Percentiles rank a stretch among this genome's conserved stretches.
phyloP scores from a whole-genome alignment of 2,888 invertebrate genomes.

The Boloria euphrosyne region DNA sequence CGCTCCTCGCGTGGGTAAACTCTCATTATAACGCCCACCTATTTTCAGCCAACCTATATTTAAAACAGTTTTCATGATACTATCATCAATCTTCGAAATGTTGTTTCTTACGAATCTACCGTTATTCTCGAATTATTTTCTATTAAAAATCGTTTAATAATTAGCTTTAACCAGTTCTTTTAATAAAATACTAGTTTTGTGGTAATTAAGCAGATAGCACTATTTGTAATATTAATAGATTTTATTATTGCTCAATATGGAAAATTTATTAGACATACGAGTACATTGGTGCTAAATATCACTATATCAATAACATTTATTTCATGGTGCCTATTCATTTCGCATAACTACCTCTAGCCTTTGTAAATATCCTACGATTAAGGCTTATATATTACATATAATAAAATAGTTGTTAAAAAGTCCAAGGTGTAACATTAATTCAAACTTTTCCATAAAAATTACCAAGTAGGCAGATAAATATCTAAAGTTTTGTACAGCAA shows the following conservation, averaged over 20 bases:
- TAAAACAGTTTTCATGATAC: constrained; percentile 52
- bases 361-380: no score
- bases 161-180: constrained; percentile 11
- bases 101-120: constrained; percentile 41
- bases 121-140: constrained; percentile 11
- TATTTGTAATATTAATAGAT: constrained; percentile 14
- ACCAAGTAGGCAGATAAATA: no score
- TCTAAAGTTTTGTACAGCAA: no score
- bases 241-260: constrained; percentile 16
- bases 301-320: neutral
- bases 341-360: neutral
- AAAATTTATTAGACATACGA: constrained; percentile 12
- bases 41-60: constrained; percentile 66
- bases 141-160: constrained; percentile 22
- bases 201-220: constrained; percentile 14
- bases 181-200: constrained; percentile 14
- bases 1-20: constrained; percentile 58
- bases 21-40: constrained; percentile 68
- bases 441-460: no score
- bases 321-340: constrained; percentile 4
- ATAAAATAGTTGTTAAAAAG: no score
- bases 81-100: constrained; percentile 21
- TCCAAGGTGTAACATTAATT: no score
- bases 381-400: no score
- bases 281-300: neutral